A percentile compares a stretch with the other conserved stretches of the same genome.
Conservation (phyloP, 1,140 invertebrate genomes). For the Solenopsis invicta region DNA sequence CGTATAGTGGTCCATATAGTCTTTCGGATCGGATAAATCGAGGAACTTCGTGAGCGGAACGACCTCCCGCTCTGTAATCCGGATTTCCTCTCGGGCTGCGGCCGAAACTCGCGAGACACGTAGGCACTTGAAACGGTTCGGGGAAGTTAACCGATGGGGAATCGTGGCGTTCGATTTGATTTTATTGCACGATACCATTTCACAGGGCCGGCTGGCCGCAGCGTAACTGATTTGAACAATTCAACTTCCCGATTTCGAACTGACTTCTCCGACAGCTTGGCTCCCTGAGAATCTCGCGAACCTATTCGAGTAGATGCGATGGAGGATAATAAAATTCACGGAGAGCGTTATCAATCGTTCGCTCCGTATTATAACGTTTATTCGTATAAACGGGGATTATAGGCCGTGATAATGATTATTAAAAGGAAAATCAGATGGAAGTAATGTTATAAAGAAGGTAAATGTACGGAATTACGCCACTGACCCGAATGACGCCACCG, state of each 20-base stretch:
- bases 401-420: not conserved
- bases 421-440: not conserved
- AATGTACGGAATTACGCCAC: not conserved
- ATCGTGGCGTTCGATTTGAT: constrained; percentile 10
- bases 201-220: not conserved
- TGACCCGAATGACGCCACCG: no score
- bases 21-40: constrained; percentile 64
- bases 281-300: not conserved
- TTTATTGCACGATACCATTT: not conserved
- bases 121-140: constrained; percentile 1
- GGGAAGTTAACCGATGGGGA: constrained; percentile 20
- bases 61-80: constrained; percentile 28
- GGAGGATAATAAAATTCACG: not conserved
- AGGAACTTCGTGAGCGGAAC: constrained; percentile 16
- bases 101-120: constrained; percentile 50
- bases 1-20: not conserved
- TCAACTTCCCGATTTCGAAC: not conserved
- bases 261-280: not conserved
- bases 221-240: constrained; percentile 1
- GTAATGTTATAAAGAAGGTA: not conserved
- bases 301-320: not conserved
- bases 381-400: no score
- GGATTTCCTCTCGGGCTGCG: constrained; percentile 40
- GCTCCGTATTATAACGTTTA: not conserved
- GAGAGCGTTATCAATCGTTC: not conserved